Conservation (phyloP, 2,797 vertebrate genomes). For the Ammospiza maritima region DNA sequence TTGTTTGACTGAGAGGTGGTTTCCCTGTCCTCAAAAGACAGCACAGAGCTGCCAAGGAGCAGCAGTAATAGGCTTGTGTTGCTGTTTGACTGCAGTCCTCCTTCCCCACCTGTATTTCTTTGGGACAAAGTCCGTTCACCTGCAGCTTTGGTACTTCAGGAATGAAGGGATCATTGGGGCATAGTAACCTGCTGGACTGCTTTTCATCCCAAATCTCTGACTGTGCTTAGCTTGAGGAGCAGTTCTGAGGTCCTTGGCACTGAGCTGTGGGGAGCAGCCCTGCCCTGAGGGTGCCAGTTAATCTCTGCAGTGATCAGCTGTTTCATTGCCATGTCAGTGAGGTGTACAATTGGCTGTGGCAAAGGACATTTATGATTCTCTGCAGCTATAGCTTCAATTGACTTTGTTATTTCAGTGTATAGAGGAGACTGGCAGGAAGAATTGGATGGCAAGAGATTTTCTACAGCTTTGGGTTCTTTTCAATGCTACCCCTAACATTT, state of each 20-base stretch:
- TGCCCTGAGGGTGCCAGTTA: neutral
- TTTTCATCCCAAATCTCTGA: neutral
- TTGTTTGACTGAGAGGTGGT: neutral
- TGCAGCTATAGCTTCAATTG: neutral
- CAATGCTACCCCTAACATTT: neutral
- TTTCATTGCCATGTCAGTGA: neutral
- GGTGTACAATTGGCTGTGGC: fast-evolving
- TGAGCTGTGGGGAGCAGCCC: neutral
- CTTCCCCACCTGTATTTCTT: neutral
- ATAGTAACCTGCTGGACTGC: neutral
- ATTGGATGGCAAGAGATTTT: neutral
- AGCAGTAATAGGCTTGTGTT: neutral
- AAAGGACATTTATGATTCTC: neutral
- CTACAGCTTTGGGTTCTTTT: neutral
- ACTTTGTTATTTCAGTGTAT: neutral
- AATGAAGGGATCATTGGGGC: neutral
- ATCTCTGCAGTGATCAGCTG: neutral
- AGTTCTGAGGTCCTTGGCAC: neutral
- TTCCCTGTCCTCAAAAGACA: neutral
- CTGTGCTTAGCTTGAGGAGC: neutral
- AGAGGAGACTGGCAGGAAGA: neutral
- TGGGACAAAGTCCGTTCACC: neutral
- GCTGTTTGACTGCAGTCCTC: neutral
- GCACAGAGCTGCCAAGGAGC: neutral
- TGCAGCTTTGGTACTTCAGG: neutral